Percentiles rank a stretch among this genome's conserved stretches.
phyloP scores from a whole-genome alignment of 2,888 invertebrate genomes.

The Margaritifera margaritifera region DNA sequence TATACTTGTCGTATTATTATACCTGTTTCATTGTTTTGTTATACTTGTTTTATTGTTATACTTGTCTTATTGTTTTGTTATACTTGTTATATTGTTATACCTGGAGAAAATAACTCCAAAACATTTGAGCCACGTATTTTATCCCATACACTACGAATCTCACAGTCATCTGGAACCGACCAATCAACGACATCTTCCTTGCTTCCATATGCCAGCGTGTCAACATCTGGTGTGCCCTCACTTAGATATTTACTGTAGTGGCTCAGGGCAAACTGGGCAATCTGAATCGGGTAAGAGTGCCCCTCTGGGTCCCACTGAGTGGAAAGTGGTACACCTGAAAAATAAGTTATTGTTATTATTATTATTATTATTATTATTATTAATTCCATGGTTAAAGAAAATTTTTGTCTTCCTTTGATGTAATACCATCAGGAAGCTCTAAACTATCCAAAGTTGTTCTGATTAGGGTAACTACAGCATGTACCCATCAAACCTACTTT shows the following conservation, averaged over 20 bases:
- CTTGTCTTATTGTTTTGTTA: too few relatives aligned
- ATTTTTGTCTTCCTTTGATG: too few relatives aligned
- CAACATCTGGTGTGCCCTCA: constrained; percentile 81
- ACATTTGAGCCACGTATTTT: constrained; percentile 23
- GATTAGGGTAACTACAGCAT: too few relatives aligned
- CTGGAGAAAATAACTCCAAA: constrained; percentile 20
- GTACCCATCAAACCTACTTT: too few relatives aligned
- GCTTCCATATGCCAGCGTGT: constrained; percentile 71
- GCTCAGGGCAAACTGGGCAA: constrained; percentile 97
- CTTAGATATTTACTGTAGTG: constrained; percentile 97
- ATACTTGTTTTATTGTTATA: too few relatives aligned
- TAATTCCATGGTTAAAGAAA: too few relatives aligned
- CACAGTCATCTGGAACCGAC: constrained; percentile 82
- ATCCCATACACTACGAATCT: constrained; percentile 72
- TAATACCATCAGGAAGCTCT: too few relatives aligned
- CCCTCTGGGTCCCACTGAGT: constrained; percentile 91
- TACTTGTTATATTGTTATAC: neutral
- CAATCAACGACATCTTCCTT: constrained; percentile 74
- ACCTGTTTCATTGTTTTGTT: too few relatives aligned
- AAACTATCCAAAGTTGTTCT: too few relatives aligned
- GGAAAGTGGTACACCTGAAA: constrained; percentile 72
- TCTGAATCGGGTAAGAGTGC: constrained; percentile 98
- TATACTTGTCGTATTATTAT: too few relatives aligned
- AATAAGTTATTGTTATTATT: neutral
- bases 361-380: too few relatives aligned